phyloP scores from a whole-genome alignment of 2,113 vertebrate species.

The Corythaixoides concolor region DNA sequence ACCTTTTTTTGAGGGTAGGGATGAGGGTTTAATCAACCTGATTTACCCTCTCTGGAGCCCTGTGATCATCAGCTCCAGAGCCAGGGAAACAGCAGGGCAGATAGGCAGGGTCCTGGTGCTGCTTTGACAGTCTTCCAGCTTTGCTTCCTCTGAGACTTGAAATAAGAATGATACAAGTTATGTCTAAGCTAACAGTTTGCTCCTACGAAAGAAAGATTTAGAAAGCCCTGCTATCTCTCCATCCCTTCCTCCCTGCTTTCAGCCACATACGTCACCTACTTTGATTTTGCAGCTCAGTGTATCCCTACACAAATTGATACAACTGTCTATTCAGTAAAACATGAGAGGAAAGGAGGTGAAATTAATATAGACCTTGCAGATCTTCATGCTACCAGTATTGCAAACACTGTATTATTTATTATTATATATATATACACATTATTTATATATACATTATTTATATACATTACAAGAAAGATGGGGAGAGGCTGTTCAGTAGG shows the following conservation, averaged over 20 bases:
- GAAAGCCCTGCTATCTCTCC: background rate
- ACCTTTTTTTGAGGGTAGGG: background rate
- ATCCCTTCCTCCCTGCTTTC: background rate
- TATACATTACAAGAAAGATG: too few species aligned
- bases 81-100: background rate
- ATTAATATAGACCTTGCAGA: background rate
- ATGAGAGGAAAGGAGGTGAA: background rate
- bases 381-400: background rate
- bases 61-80: background rate
- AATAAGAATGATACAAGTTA: background rate
- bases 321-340: background rate
- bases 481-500: too few species aligned
- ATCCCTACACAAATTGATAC: background rate
- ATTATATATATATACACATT: too few species aligned
- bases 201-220: background rate
- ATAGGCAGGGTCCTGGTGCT: background rate
- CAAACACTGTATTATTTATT: background rate
- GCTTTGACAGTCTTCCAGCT: background rate
- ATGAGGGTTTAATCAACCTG: background rate
- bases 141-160: background rate
- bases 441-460: too few species aligned
- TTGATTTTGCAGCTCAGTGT: background rate
- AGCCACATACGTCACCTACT: background rate
- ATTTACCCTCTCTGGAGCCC: background rate
- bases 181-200: background rate